Evolutionary conservation across 30 jellyfish, hydroid and myxozoan genomes (phyloP), one percentile per base, ranked within the genome.

Genomic region (Rhopilema esculentum): DNA sequence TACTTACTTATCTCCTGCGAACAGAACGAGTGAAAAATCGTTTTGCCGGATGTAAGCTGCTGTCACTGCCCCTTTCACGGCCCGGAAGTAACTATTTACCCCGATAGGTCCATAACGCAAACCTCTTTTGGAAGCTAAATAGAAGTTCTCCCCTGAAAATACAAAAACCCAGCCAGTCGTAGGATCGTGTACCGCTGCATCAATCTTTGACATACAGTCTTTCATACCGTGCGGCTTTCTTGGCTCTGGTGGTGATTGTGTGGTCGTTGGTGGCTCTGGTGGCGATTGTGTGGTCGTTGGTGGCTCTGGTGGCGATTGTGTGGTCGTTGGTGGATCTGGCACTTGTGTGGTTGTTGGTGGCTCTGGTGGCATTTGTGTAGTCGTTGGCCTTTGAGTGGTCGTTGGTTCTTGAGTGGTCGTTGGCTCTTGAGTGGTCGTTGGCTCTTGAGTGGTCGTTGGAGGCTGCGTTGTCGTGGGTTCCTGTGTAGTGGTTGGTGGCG

Each of bases 1-100:
- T n/a, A n/a, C 84, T 73, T 49, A 85, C 94, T 27, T 28, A 67
- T 75, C 63, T 0, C 89, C 94, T 23, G 88, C 16, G 72, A 85
- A 85, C 21, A 85, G 71, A 28, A 85, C 48, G 53, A 85, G 51
- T 18, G 79, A 52, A 12, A 19, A 22, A 26, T 75, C 88, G 7
- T 62, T 27, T 66, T 69, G 52, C 23, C 88, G 30, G 48, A 70
- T 65, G 22, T 62, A 87, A 1, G 96, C 96, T 19, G 90, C 96
- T 15, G 87, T 79, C 21, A 87, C 73, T 4, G 69, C 32, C 26
- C 78, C 83, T 15, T 63, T 63, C 1, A 74, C 67, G 8, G 66
- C 72, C 25, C 33, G 67, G 69, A 85, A 85, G 51, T 85, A 85
- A 48, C 26, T 26, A 18, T 21, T 30, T 15, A 19, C 31, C 24